Percentiles rank a stretch among this genome's conserved stretches.
phyloP scores from a whole-genome alignment of 2,797 vertebrate species.

The Urophycis tenuis region DNA sequence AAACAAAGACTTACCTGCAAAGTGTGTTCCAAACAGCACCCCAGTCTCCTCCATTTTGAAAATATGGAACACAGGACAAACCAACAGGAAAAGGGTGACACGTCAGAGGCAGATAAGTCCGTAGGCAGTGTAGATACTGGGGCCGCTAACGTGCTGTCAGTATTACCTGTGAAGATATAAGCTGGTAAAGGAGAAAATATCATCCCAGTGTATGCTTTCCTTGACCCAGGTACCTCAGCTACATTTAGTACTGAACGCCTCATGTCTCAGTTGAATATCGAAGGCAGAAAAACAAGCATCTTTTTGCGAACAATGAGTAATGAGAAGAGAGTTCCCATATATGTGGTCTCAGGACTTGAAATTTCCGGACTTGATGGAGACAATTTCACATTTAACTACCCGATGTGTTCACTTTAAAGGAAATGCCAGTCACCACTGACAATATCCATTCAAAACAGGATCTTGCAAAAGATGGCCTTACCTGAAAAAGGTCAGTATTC shows the following conservation, averaged over 20 bases:
- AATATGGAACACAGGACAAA: background rate
- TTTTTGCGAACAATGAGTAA: conserved; percentile 5
- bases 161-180: conserved; percentile 14
- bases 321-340: background rate
- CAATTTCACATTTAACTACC: background rate
- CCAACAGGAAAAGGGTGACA: background rate
- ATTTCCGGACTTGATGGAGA: conserved; percentile 2
- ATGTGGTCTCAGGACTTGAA: conserved; percentile 1
- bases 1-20: background rate
- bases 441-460: conserved; percentile 8
- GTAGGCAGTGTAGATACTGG: background rate
- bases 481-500: conserved; percentile 6
- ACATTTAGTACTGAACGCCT: background rate
- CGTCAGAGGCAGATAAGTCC: no score
- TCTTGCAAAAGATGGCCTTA: conserved; percentile 13
- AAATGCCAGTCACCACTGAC: conserved; percentile 11
- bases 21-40: conserved; percentile 3
- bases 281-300: background rate
- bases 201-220: conserved; percentile 5
- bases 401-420: conserved; percentile 5
- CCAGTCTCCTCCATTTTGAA: no score
- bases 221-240: conserved; percentile 9
- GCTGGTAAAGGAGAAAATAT: conserved; percentile 10
- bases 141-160: conserved; percentile 2
- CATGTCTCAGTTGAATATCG: conserved; percentile 8